Evolutionary conservation across 2,113 vertebrate genomes (phyloP), one percentile per base, ranked within the genome.

Genomic region (Bufo gargarizans): DNA sequence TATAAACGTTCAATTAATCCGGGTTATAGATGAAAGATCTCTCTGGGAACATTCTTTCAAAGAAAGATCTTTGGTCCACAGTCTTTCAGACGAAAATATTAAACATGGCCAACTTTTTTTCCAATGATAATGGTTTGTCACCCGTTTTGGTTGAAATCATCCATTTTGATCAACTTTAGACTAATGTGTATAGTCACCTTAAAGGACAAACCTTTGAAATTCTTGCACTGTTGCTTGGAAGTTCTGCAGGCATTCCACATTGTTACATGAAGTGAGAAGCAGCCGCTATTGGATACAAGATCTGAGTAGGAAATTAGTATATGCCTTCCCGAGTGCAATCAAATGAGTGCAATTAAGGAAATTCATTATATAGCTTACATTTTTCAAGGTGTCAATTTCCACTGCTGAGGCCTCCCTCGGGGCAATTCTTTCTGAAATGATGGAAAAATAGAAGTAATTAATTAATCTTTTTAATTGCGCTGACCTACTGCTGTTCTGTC

Each of bases 391-490:
- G 81, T 83, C 81, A 83, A 47, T 83, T 83, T 83, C 81, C 63
- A 83, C 81, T 20, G 81, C 81, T 16, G 61, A 50, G 81, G 47
- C 61, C 81, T 83, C 81, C 63, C 81, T 83, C 81, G 11, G 61
- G 81, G 81, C 43, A 53, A 67, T 65, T 83, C 61, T 83, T 69
- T 83, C 53, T 83, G 81, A 69, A 83, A 83, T 69, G 61, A 83
- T 83, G 61, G 33, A 83, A 83, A 69, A 69, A 83, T 83, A 83
- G 61, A 50, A 67, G 81, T 83, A 69, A 83, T 83, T 83, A 83
- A 83, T 83, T 83, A 69, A 83, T 83, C 81, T 83, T 83, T 83
- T 83, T 83, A 83, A 83, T 83, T 83, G 81, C 45, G n/a, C 61
- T 83, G 81, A 83, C 81, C 81, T 49, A 83, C 81, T 67, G 81